Base-by-base conservation (phyloP, 2,113 vertebrate species). In the Diphyllodes magnificus region DNA sequence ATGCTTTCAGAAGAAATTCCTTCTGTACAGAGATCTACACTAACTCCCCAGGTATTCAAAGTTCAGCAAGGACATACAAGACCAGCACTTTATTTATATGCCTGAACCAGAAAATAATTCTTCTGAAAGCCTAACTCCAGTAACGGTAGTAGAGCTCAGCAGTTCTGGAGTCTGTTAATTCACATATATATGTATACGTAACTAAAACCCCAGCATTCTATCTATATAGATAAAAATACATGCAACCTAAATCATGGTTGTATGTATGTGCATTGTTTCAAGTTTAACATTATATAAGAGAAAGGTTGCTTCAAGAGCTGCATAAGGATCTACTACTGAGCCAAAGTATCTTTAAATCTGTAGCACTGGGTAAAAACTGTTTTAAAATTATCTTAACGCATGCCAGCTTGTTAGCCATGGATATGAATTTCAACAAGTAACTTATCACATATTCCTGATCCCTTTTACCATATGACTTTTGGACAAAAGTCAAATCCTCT, bases 121-220 rank as follows among this genome's bases (percentile, higher is more conserved):
- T 92, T 95, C 75, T 82, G 59, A 53, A 95, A 93, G 79, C 57
- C 16, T 93, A 93, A 82, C 45, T 90, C 8, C 50, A 70, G 25
- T 40, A 82, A 50, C 0, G 90, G n/a, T 1, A 72, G 28, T 27
- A 72, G 15, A 82, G 40, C 13, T 82, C 49, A 68, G 53, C 28
- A 92, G 37, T 31, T 92, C 45, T 57, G 1, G 37, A 90, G 57
- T 31, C 57, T 51, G 25, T 30, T 86, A 61, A 82, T 49, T 82
- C 37, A 33, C 24, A 25, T 10, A 42, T 11, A 11, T 21, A 22
- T 45, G 33, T n/a, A 39, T 6, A 7, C 22, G 31, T 50, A 69
- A 51, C 16, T 53, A 68, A 69, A 76, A 57, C 37, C 8, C 5
- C 11, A 83, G 42, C 8, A 45, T 57, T 90, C 15, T 39, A 56